phyloP scores from a whole-genome alignment of 2,797 vertebrate genomes.

The Acanthiza pusilla region DNA sequence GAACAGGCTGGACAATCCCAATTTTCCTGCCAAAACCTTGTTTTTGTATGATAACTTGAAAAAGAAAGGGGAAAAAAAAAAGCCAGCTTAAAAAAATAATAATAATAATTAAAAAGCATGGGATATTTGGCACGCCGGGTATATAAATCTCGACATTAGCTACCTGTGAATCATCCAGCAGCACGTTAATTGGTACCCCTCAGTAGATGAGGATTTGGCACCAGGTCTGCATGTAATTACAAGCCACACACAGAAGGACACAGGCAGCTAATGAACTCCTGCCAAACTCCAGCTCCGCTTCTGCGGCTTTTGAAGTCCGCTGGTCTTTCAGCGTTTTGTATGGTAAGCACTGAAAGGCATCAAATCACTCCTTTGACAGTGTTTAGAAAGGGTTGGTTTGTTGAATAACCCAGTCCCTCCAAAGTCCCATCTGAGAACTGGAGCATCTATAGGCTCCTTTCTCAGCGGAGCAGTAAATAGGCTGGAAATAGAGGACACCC shows the following conservation, averaged over 20 bases:
- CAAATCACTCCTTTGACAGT: conserved; percentile 67
- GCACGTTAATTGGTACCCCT: conserved; percentile 73
- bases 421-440: conserved; percentile 64
- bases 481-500: conserved; percentile 43
- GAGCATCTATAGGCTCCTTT: conserved; percentile 51
- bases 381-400: conserved; percentile 59
- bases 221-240: conserved; percentile 73
- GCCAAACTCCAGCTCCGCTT: conserved; percentile 71
- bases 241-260: conserved; percentile 77
- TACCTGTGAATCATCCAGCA: conserved; percentile 66
- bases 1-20: not conserved
- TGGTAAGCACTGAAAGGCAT: conserved; percentile 73
- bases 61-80: not conserved
- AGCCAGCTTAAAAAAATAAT: not conserved
- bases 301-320: conserved; percentile 69
- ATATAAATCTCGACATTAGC: not conserved
- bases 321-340: conserved; percentile 73
- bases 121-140: not conserved
- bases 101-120: not conserved
- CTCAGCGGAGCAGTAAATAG: conserved; percentile 22
- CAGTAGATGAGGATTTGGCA: conserved; percentile 72
- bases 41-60: not conserved
- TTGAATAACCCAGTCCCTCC: conserved; percentile 68
- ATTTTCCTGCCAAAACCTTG: not conserved
- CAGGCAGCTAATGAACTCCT: conserved; percentile 72